These are phyloP conservation scores for Eristalis tenax DNA, from an alignment of 2,888 invertebrate species.

Conservation along the genomic window DNA sequence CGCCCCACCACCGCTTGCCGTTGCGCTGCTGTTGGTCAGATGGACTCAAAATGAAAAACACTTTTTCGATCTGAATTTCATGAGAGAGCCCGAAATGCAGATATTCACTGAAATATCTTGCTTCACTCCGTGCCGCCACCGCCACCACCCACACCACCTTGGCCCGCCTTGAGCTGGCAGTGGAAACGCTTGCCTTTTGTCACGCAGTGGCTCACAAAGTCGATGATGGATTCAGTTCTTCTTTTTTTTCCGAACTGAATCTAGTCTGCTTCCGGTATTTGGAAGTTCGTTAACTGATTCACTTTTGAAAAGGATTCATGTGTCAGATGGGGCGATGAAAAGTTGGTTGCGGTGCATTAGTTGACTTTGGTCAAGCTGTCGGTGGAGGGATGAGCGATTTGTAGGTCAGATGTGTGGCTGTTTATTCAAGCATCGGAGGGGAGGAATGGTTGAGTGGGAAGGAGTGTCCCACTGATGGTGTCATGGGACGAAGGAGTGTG, in stretches of 20 bases:
- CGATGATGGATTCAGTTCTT: background rate
- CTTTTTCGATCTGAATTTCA: conserved; percentile 4
- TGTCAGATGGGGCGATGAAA: background rate
- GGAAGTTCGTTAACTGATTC: conserved; percentile 3
- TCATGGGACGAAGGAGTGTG: background rate
- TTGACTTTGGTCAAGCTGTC: background rate
- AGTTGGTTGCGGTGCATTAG: background rate
- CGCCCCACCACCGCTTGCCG: background rate
- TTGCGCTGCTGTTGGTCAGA: background rate
- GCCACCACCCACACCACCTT: background rate
- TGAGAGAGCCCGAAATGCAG: conserved; percentile 5
- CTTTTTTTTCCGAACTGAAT: background rate
- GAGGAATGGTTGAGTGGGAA: background rate
- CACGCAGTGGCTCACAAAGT: background rate
- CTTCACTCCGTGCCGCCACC: background rate
- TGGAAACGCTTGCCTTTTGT: conserved; percentile 4
- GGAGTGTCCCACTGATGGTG: background rate
- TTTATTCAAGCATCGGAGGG: background rate
- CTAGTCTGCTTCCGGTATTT: background rate
- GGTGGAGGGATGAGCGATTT: background rate
- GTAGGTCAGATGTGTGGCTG: background rate
- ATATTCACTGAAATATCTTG: conserved; percentile 2
- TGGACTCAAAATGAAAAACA: conserved; percentile 2
- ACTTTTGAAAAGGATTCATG: background rate
- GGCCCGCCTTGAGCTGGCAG: background rate